These are phyloP conservation scores for Cuniculus paca DNA, from an alignment of 2,797 vertebrate species.

Conservation along the genomic window DNA sequence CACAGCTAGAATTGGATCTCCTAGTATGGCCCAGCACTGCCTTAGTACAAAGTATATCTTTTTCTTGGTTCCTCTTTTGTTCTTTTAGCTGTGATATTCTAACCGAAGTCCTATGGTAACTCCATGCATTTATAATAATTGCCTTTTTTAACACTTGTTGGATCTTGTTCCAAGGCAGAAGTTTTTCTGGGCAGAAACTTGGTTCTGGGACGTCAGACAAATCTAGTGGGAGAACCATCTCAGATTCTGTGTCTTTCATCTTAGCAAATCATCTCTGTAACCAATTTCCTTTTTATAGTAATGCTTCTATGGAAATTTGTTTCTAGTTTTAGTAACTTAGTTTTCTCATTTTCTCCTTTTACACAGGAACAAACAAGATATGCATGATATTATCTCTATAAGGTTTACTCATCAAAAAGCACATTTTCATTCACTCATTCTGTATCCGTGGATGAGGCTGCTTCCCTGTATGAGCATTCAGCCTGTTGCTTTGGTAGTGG, in stretches of 20 bases:
- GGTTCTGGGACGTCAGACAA: not conserved
- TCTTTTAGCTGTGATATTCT: not conserved
- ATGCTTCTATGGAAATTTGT: not conserved
- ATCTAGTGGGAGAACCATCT: not conserved
- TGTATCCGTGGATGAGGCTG: not conserved
- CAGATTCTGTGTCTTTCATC: not conserved
- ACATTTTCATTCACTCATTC: not conserved
- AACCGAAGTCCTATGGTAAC: not conserved
- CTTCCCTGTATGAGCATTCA: not conserved
- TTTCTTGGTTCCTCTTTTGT: conserved; percentile 32
- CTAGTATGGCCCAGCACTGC: not conserved
- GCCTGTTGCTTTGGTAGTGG: not conserved
- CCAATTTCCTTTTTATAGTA: not conserved
- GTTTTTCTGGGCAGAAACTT: not conserved
- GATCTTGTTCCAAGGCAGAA: not conserved
- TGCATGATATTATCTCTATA: not conserved
- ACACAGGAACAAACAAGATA: not conserved
- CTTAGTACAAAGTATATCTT: not conserved
- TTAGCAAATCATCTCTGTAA: not conserved
- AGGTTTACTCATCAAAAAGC: not conserved
- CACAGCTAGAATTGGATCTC: not conserved
- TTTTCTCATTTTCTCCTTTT: conserved; percentile 6
- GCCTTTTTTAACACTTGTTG: not conserved
- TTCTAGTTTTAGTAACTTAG: conserved; percentile 2
- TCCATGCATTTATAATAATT: not conserved